Evolutionary conservation across 2,113 vertebrate genomes (phyloP), one percentile per base, ranked within the genome.

Genomic region (Meleagris gallopavo): DNA sequence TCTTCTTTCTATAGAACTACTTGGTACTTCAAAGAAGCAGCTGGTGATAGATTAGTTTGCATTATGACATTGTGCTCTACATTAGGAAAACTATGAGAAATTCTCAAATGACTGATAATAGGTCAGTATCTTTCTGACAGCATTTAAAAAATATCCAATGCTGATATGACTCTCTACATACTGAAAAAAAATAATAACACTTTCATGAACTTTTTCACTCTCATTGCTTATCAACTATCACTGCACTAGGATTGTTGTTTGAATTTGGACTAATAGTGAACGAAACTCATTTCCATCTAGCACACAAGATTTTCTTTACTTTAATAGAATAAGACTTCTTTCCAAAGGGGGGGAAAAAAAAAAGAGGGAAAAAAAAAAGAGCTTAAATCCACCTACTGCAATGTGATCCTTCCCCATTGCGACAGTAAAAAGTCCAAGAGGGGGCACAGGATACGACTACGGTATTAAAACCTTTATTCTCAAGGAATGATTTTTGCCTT

Each of bases 91-190:
- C 43, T 77, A 22, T 67, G 34, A 72, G 60, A 91, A 80, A 1
- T 61, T 78, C 52, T 90, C 80, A 72, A 62, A 84, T 81, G 30
- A 75, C 69, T 72, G 29, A 36, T 81, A 77, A 86, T 36, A 10
- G 69, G 43, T 81, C 69, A 75, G 52, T 92, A 67, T 38, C 46
- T 90, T 88, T 38, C 20, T 81, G 46, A 81, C 7, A 72, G 34
- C 36, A 95, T 90, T 94, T 93, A 48, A 27, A 86, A 96, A 96
- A 86, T 90, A 88, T 41, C 52, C 38, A 74, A 67, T 32, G 71
- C 2, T 88, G 16, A 62, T 54, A 30, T 83, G 79, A 65, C 20
- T 73, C 30, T 76, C 36, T 58, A 24, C 29, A 71, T 64, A 40
- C 15, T 46, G 25, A 67, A 89, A 52, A 52, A 79, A 45, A 76